A percentile compares a stretch with the other conserved stretches of the same genome.
These are phyloP conservation scores for Lophochroa leadbeateri DNA, from an alignment of 2,113 vertebrate species.

Conservation along the genomic window DNA sequence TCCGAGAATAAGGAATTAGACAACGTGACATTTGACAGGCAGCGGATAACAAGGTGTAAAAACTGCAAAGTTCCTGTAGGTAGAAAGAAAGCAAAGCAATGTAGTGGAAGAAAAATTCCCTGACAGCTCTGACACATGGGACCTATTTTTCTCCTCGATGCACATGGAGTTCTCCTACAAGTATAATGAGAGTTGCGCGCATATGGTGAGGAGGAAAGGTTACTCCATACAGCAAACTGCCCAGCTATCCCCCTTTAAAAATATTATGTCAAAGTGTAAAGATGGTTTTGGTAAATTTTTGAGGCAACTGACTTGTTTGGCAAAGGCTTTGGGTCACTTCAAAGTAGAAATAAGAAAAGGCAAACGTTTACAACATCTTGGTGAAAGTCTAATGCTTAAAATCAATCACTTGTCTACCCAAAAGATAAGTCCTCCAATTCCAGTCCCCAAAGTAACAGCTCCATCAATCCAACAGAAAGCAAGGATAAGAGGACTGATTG, in stretches of 20 bases:
- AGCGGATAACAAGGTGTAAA: conserved; percentile 22
- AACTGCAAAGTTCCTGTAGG: conserved; percentile 23
- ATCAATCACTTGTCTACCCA: conserved; percentile 37
- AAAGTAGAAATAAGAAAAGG: not conserved
- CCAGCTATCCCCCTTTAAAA: not conserved
- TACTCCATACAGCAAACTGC: not conserved
- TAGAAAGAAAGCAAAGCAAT: conserved; percentile 41
- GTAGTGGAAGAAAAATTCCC: conserved; percentile 48
- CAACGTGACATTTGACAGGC: conserved; percentile 42
- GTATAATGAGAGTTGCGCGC: not conserved
- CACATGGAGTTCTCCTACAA: not conserved
- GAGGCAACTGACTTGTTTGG: not conserved
- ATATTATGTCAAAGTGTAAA: not conserved
- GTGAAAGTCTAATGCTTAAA: conserved; percentile 28
- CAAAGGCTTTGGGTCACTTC: not conserved
- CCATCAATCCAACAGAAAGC: conserved; percentile 34
- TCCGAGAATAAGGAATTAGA: conserved; percentile 14
- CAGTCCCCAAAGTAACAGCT: conserved; percentile 24
- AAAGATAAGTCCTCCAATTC: not conserved
- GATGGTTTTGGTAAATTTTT: not conserved
- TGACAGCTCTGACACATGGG: conserved; percentile 47
- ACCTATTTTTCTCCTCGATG: conserved; percentile 42
- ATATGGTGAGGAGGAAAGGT: not conserved
- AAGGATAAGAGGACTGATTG: conserved; percentile 37
- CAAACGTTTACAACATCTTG: conserved; percentile 39